Base-by-base conservation (phyloP, 2,888 invertebrate genomes). In the Argyra leucocephala region DNA sequence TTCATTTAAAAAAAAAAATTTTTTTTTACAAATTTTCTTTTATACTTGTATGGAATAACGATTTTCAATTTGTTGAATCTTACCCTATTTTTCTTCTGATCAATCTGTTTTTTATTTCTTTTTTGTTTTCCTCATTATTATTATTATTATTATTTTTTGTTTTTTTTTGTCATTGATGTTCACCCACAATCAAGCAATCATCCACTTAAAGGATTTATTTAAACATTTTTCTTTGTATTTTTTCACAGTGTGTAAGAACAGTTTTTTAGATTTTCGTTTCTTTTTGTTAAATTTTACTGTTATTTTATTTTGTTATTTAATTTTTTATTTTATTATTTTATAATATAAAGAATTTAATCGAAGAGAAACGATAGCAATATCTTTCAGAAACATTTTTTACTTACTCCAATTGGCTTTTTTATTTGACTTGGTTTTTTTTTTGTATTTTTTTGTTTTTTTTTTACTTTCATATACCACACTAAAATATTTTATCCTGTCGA, bases 181-280 rank as follows among this genome's bases (percentile, higher is more conserved):
- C 73, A 73, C 71, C 74, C 72, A 74, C 71, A 73, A 73, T 73
- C 74, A 74, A 74, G 74, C 74, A 73, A 73, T 74, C 74, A 74
- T 72, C 73, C 72, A 74, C 74, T 74, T 70, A 74, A 74, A 74
- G 74, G 63, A 71, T 73, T 73, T 74, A 72, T 71, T 64, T 72
- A 73, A 71, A 18, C 12, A 37, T 37, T 37, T 37, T 37, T 48
- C 18, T 18, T n/a, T 48, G 48, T 6, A 3, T 3, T 48, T 5
- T 48, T 48, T 48, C n/a, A 2, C 18, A 18, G 15, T 31, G 31
- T 31, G 31, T 31, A 31, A 7, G 5, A 9, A 48, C 18, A 48
- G 48, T 48, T 48, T 48, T 48, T 48, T 5, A 15, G 48, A 18
- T 18, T 48, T 48, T 5, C 48, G 48, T 3, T 18, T 48, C 48